Conservation (phyloP, 2,888 invertebrate genomes). For the Thysanoteuthis rhombus region DNA sequence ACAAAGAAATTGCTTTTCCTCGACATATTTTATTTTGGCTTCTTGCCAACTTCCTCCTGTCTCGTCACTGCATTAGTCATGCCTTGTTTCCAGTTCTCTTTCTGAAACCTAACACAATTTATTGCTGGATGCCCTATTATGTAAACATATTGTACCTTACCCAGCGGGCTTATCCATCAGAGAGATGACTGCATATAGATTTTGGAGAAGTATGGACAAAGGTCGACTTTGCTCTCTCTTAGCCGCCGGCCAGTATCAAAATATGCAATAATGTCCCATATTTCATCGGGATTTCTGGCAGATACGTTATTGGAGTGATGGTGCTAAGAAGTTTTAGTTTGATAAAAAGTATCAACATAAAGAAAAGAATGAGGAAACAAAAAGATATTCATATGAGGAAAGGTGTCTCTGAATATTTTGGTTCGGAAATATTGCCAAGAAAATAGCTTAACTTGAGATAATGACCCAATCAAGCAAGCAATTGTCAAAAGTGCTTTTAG, state of each 20-base stretch:
- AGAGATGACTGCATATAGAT: neutral
- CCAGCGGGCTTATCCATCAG: neutral
- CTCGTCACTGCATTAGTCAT: neutral
- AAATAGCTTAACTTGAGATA: no score
- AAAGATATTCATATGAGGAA: no score
- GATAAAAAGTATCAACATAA: no score
- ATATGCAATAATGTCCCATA: neutral
- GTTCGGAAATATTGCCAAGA: no score
- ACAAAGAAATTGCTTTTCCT: neutral
- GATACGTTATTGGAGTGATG: neutral
- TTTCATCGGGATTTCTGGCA: neutral
- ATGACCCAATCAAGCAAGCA: no score
- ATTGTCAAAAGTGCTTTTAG: no score
- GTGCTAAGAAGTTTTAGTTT: no score
- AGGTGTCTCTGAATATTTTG: no score
- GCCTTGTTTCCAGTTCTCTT: neutral
- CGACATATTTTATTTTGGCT: neutral
- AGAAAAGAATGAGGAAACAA: no score
- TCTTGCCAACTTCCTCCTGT: neutral
- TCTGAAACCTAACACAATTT: neutral
- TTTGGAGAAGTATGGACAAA: neutral
- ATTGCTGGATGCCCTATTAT: neutral
- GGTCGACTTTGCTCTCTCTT: neutral
- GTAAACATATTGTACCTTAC: neutral
- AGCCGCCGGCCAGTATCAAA: neutral